phyloP scores from a whole-genome alignment of 2,888 invertebrate species.

The Galerucella pusilla region DNA sequence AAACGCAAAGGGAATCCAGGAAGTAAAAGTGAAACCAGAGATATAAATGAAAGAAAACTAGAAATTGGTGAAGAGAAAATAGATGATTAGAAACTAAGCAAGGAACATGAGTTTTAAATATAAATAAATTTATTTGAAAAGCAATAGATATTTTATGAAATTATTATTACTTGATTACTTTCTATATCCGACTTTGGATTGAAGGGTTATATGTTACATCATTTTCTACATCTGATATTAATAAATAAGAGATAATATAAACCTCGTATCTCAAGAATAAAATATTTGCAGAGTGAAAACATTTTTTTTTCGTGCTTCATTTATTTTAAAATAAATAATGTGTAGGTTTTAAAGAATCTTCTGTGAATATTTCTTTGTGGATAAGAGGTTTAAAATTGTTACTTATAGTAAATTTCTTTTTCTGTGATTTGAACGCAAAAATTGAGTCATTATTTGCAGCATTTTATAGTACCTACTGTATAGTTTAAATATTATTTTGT shows the following conservation, averaged over 20 bases:
- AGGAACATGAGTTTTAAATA: too few species aligned
- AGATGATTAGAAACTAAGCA: too few species aligned
- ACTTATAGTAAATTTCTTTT: conserved; percentile 2
- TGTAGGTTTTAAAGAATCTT: background rate
- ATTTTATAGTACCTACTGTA: conserved; percentile 3
- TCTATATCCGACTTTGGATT: background rate
- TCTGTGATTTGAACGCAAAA: conserved; percentile 5
- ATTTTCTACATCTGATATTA: background rate
- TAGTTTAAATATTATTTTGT: background rate
- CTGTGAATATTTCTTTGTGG: background rate
- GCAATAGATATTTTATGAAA: too few species aligned
- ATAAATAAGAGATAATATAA: background rate
- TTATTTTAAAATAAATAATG: background rate
- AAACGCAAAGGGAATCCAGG: too few species aligned
- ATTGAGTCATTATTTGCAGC: background rate
- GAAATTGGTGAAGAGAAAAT: too few species aligned
- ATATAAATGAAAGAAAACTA: too few species aligned
- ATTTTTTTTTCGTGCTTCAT: background rate
- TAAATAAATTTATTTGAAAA: too few species aligned
- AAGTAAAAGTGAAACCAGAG: too few species aligned
- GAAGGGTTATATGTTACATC: background rate
- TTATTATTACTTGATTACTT: too few species aligned
- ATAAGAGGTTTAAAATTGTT: background rate
- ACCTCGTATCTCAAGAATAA: background rate
- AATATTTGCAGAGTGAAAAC: background rate